These are phyloP conservation scores for Sebastes paucispinis DNA, from an alignment of 2,797 vertebrate genomes.

Conservation along the genomic window DNA sequence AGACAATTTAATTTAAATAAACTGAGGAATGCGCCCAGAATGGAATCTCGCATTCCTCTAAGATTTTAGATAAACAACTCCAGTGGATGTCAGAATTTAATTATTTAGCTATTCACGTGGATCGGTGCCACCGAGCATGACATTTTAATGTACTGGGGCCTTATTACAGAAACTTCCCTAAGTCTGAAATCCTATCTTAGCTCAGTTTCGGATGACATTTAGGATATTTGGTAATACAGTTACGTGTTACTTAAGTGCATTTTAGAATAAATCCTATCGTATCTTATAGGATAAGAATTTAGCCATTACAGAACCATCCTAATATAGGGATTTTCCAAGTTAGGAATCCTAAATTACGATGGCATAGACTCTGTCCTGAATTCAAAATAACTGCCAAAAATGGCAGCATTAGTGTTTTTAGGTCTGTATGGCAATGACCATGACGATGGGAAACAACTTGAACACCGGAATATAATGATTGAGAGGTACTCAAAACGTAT, in stretches of 20 bases:
- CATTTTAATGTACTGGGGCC: neutral
- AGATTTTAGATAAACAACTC: constrained; percentile 1
- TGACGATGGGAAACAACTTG: neutral
- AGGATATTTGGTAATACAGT: neutral
- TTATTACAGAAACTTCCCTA: neutral
- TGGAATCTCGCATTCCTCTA: neutral
- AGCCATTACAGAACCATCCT: neutral
- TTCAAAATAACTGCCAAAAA: neutral
- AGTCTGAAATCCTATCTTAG: neutral
- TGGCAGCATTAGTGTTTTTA: neutral
- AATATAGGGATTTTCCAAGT: neutral
- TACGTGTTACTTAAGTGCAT: neutral
- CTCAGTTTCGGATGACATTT: neutral
- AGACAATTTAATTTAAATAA: constrained; percentile 7
- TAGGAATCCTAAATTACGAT: neutral
- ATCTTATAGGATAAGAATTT: neutral
- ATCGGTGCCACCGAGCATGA: neutral
- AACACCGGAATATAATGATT: neutral
- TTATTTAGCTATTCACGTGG: constrained; percentile 14
- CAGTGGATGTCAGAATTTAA: neutral
- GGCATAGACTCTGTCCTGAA: neutral
- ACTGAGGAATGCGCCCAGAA: constrained; percentile 3
- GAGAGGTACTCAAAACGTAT: neutral
- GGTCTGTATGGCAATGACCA: neutral
- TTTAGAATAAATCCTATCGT: neutral